These are phyloP conservation scores for Drosophila neotestacea DNA, from an alignment of 2,888 invertebrate genomes.

Conservation along the genomic window DNA sequence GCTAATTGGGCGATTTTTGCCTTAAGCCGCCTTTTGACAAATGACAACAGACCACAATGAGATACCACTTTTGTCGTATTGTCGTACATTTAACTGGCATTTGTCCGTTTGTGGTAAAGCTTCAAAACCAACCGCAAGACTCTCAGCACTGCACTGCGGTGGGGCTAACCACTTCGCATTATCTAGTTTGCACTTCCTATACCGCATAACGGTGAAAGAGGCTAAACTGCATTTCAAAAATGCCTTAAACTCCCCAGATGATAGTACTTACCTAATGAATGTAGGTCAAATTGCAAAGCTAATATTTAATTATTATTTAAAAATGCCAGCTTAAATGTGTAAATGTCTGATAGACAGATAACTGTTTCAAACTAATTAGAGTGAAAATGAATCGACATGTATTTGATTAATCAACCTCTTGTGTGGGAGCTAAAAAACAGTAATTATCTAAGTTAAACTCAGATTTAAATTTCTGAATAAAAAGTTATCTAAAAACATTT, in stretches of 20 bases:
- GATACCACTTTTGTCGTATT: constrained; percentile 33
- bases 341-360: neutral
- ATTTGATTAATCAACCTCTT: no score
- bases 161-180: constrained; percentile 38
- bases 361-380: no score
- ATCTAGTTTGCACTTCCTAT: constrained; percentile 50
- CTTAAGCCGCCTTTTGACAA: constrained; percentile 66
- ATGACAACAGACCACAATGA: constrained; percentile 72
- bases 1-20: constrained; percentile 75
- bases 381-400: no score
- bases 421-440: no score
- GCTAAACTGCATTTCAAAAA: constrained; percentile 37
- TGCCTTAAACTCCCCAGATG: constrained; percentile 16
- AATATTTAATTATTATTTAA: neutral
- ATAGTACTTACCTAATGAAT: neutral
- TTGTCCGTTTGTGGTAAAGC: constrained; percentile 19
- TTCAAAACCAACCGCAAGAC: constrained; percentile 20
- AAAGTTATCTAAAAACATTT: no score
- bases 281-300: constrained; percentile 4
- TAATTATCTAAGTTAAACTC: no score
- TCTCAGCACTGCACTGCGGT: constrained; percentile 38
- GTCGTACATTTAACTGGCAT: constrained; percentile 52
- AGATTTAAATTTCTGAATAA: no score
- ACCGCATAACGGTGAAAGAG: constrained; percentile 49
- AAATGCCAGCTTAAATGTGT: neutral